Evolutionary conservation across 2,888 invertebrate genomes (phyloP), one percentile per base, ranked within the genome.

Genomic region (Encarsia formosa): DNA sequence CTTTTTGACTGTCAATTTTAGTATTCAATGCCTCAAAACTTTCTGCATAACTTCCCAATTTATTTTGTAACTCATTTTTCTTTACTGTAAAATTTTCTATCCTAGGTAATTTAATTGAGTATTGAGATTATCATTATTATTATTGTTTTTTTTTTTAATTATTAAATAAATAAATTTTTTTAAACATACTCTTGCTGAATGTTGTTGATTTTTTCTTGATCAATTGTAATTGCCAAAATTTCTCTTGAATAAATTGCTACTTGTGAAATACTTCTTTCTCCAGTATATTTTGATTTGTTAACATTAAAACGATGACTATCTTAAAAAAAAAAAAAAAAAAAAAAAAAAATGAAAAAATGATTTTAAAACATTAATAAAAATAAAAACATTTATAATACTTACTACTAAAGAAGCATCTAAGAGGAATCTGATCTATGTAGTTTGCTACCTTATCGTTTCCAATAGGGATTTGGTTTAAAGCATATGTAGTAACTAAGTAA

Each of bases 401-500:
- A 85, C 86, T 81, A 29, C 85, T 84, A 63, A 83, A 88, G 65
- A 82, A 88, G 13, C 71, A 67, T 0, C 65, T 75, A 32, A 88
- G 78, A 0, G 88, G 88, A 46, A 88, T 77, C 5, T 74, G 69
- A 1, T 80, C 80, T 22, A 80, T 79, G 65, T 79, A 76, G 9
- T 80, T 76, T 61, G 82, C 81, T 0, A 86, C 85, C 34, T 74
- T 75, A 0, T 79, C 75, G 44, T 79, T 79, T 2, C 90, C 91
- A 18, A 89, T 78, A 0, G 89, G 88, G 64, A 89, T 85, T 44
- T 77, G 79, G 63, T 89, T 84, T 15, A 91, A 75, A 2, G 73
- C 67, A 70, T 85, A 85, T 43, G 79, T 79, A 18, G 75, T 76
- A 63, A 87, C 85, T 24, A 91, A 72, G 67, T 85, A 89, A 16